Conservation (phyloP, 2,888 invertebrate species). For the Zele albiditarsus region DNA sequence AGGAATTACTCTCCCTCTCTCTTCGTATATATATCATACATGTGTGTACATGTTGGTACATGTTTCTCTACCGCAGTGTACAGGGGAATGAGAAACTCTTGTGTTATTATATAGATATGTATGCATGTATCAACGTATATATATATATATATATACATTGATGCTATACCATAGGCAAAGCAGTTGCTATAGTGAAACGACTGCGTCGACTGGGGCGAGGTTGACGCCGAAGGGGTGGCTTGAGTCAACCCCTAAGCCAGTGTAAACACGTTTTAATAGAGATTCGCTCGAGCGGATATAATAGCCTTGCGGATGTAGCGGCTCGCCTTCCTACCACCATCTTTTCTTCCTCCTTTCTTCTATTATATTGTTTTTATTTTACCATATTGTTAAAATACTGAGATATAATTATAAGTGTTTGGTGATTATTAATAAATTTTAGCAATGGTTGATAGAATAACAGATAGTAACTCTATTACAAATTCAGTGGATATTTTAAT, state of each 20-base stretch:
- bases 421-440: too few relatives aligned
- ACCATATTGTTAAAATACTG: neutral
- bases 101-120: constrained; percentile 7
- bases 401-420: too few relatives aligned
- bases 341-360: constrained; percentile 4
- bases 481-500: too few relatives aligned
- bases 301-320: constrained; percentile 68
- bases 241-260: constrained; percentile 73
- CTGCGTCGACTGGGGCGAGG: constrained; percentile 57
- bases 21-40: neutral
- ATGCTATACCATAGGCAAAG: constrained; percentile 43
- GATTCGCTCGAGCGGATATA: constrained; percentile 74
- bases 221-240: constrained; percentile 64
- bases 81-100: constrained; percentile 5
- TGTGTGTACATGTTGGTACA: neutral
- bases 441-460: too few relatives aligned
- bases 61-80: neutral
- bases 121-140: constrained; percentile 18
- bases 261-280: constrained; percentile 74
- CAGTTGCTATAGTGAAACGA: constrained; percentile 46
- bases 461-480: too few relatives aligned
- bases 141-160: constrained; percentile 9
- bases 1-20: constrained; percentile 68
- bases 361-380: constrained; percentile 22
- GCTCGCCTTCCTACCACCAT: constrained; percentile 34